A percentile compares a stretch with the other conserved stretches of the same genome.
These are phyloP conservation scores for Alligator mississippiensis DNA, from an alignment of 2,113 vertebrate genomes.

Conservation along the genomic window DNA sequence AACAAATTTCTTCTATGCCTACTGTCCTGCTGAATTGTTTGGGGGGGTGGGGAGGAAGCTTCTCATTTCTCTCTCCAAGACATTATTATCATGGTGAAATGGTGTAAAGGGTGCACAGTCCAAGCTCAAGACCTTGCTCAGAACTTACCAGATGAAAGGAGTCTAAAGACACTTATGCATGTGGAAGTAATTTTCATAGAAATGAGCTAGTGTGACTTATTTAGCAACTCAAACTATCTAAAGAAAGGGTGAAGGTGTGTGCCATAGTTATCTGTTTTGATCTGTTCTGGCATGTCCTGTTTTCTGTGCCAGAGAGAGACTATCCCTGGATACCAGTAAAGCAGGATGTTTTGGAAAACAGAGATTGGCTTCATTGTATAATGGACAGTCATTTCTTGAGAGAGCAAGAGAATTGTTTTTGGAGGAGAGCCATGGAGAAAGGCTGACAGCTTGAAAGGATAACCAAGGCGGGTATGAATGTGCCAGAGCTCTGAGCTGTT, in stretches of 20 bases:
- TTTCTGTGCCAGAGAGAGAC: background rate
- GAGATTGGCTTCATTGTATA: background rate
- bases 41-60: background rate
- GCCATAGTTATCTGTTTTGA: background rate
- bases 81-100: background rate
- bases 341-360: background rate
- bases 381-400: background rate
- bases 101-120: background rate
- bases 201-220: too few relatives aligned
- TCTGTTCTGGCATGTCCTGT: background rate
- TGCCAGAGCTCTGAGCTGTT: background rate
- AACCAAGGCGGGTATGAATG: background rate
- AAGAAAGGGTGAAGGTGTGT: background rate
- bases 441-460: background rate
- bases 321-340: background rate
- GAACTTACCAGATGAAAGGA: background rate
- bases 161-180: background rate
- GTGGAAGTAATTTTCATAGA: background rate
- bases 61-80: background rate
- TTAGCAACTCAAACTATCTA: too few relatives aligned
- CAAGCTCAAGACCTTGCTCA: background rate
- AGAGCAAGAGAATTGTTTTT: background rate
- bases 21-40: background rate
- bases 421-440: background rate
- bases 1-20: constrained; percentile 5